A percentile compares a stretch with the other conserved stretches of the same genome.
Conservation (phyloP, 2,797 vertebrate species). For the Botia kubotai region DNA sequence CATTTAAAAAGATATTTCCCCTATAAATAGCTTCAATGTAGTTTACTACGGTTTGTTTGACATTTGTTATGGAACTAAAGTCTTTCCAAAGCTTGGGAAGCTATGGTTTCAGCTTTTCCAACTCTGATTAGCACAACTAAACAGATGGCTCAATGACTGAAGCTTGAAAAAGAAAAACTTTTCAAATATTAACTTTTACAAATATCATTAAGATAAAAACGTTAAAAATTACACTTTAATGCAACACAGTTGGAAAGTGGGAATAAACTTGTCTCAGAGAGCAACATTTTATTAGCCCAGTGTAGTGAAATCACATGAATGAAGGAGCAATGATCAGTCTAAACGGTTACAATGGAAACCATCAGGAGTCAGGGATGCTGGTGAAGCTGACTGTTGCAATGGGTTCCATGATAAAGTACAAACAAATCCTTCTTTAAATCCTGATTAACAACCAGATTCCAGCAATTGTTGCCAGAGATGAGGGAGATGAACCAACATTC, state of each 20-base stretch:
- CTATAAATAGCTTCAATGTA: no score
- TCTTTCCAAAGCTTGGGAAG: no score
- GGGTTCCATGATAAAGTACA: not conserved
- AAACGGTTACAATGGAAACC: conserved; percentile 26
- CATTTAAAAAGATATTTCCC: no score
- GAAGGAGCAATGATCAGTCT: not conserved
- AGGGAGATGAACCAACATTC: not conserved
- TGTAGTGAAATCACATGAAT: not conserved
- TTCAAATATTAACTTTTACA: no score
- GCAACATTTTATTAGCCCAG: not conserved
- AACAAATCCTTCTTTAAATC: conserved; percentile 14
- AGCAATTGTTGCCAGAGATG: conserved; percentile 1
- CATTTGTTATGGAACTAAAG: no score
- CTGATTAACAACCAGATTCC: not conserved
- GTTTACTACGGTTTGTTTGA: no score
- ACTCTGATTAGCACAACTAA: no score
- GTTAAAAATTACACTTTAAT: not conserved
- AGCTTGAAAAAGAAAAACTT: no score
- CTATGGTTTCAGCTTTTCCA: no score
- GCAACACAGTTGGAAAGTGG: not conserved
- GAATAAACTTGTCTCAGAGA: not conserved
- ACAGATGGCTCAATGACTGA: no score
- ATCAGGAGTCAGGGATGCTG: not conserved
- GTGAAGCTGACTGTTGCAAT: not conserved
- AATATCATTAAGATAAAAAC: no score